Conservation (phyloP, 2,113 vertebrate genomes). For the Ammodytes dubius region DNA sequence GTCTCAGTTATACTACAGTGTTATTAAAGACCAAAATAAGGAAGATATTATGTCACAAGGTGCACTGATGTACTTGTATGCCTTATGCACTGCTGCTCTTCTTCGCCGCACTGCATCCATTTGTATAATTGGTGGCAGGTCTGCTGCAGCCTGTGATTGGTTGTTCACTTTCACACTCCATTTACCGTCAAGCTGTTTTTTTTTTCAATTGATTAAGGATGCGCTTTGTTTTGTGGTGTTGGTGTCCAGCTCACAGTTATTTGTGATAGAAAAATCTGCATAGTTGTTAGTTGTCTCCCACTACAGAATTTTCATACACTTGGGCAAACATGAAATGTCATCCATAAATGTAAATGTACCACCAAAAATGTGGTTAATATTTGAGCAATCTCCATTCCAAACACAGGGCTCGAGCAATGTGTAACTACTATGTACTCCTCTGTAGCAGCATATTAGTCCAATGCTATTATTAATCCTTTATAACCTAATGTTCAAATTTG, state of each 20-base stretch:
- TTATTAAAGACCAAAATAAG: background rate
- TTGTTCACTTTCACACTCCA: conserved; percentile 12
- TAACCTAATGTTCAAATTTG: conserved; percentile 1
- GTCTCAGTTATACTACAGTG: background rate
- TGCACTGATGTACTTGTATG: background rate
- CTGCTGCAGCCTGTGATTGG: conserved; percentile 7
- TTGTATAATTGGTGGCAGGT: conserved; percentile 33
- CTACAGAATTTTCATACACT: background rate
- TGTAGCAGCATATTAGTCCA: background rate
- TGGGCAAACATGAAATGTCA: background rate
- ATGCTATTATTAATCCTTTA: conserved; percentile 32
- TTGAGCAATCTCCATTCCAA: background rate
- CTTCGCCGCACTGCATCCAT: conserved; percentile 8
- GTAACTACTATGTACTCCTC: background rate
- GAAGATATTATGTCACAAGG: background rate
- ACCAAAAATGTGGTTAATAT: background rate
- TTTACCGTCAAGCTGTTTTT: conserved; percentile 4
- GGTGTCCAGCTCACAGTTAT: background rate
- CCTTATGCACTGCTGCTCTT: conserved; percentile 19
- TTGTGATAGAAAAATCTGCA: background rate
- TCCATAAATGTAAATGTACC: no score
- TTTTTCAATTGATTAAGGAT: background rate
- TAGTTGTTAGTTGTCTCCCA: background rate
- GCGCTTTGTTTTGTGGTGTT: background rate
- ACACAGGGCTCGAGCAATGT: background rate